Evolutionary conservation across 23 tunicate genomes (phyloP), one percentile per base, ranked within the genome.

Genomic region (Corella eumyota): DNA sequence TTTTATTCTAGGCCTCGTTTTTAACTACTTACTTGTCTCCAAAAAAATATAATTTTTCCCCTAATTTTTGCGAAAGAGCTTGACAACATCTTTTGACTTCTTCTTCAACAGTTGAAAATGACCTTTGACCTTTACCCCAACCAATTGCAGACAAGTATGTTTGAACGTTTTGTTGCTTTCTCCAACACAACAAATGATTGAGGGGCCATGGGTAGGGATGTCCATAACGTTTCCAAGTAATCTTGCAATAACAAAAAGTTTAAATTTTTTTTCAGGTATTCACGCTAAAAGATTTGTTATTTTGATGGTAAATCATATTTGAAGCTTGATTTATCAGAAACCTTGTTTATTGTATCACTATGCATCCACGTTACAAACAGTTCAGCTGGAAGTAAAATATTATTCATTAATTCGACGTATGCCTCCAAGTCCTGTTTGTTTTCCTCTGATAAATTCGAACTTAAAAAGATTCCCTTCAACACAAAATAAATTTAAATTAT

Each of bases 61-160:
- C 78, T n/a, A 85, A 78, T 58, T 85, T 85, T 70, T 76, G 72
- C 2, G 84, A 69, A 55, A 85, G 33, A 35, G 83, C 83, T 11
- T 58, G 52, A 48, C 94, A 85, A 67, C 94, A 85, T 23, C 83
- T 48, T 20, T 57, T 37, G 25, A 85, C 73, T 56, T 85, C 94
- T 26, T 85, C 94, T 30, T 76, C 84, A 4, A 79, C 67, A 20
- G 31, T 76, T 24, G 84, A 56, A 32, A 85, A 17, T 17, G 94
- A 78, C 2, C 40, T 58, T n/a, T 69, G 46, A 13, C 60, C 61
- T 55, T 54, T 64, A 4, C 69, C 64, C 94, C 94, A 85, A 23
- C 94, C 94, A 13, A 85, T 33, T n/a, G 71, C 69, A n/a, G 66
- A 53, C 21, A 75, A 44, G 55, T 85, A 72, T 6, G 51, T 17